Evolutionary conservation across 2,113 vertebrate genomes (phyloP), one percentile per base, ranked within the genome.

Genomic region (Melanerpes aurifrons): DNA sequence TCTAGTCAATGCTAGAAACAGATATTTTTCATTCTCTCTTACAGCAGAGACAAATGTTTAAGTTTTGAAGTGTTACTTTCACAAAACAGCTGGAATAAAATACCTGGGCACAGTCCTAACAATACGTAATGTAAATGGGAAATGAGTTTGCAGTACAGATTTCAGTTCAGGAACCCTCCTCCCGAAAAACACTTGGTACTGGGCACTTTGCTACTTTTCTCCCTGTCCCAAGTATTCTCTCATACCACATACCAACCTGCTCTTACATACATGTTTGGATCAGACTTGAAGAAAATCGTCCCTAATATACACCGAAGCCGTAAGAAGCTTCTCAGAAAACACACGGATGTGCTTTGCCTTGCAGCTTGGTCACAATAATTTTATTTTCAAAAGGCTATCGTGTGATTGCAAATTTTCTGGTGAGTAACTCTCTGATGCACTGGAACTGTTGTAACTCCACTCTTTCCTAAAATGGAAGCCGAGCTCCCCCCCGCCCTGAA

Each of bases 381-480:
- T 10, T 25, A 47, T 31, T 9, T 63, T 37, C 32, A 20, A 45
- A 61, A 12, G 8, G 25, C 24, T 45, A 6, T 7, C 8, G 15
- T 15, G 62, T 20, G 47, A 70, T 6, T 1, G 59, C 68, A 43
- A 48, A 29, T 28, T 79, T 66, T 47, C n/a, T 50, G 15, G 25
- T 29, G 40, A 84, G 37, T 37, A 87, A 75, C 61, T 31, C 2
- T 5, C 57, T 4, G 13, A 9, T 29, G 47, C 43, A 57, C 72
- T 5, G 29, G n/a, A 63, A 50, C 2, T 32, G 17, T 31, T 10
- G 2, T 6, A 70, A 80, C 71, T 62, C 78, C 4, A 2, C 57
- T 69, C 81, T 71, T 89, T 57, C 95, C 91, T 90, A 96, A 96
- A 95, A 96, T 93, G 94, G 96, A 96, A 97, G 87, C 70, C 8